These are phyloP conservation scores for Lepilemur ruficaudatus DNA, from an alignment of 2,797 vertebrate species.

Conservation along the genomic window DNA sequence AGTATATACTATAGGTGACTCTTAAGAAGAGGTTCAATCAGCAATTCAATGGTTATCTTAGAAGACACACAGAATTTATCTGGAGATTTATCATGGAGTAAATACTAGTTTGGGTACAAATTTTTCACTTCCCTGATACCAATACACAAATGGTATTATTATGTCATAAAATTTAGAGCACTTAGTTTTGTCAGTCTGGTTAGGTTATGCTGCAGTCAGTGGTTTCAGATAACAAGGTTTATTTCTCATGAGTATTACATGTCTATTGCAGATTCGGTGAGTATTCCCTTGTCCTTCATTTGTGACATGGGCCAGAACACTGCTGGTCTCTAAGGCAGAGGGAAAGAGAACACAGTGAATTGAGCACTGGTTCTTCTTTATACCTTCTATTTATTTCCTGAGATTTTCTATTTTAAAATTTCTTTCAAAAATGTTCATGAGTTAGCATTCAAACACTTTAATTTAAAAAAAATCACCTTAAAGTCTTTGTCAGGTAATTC, in stretches of 20 bases:
- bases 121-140: neutral
- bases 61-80: neutral
- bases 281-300: neutral
- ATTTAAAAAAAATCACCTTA: neutral
- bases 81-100: neutral
- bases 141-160: neutral
- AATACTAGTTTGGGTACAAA: neutral
- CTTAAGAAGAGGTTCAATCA: neutral
- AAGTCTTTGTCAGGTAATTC: neutral
- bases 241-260: neutral
- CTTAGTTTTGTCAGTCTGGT: neutral
- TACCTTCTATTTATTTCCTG: neutral
- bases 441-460: neutral
- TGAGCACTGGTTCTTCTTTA: neutral
- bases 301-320: neutral
- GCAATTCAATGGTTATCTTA: neutral
- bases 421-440: neutral
- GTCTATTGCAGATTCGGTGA: neutral
- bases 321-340: neutral
- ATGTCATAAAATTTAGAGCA: neutral
- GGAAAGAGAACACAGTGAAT: neutral
- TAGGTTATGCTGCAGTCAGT: neutral
- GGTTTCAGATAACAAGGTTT: neutral
- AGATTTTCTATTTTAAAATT: neutral
- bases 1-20: neutral